Percentiles rank a stretch among this genome's conserved stretches.
Evolutionary conservation across 2,113 vertebrate genomes (phyloP).

Genomic region (Polypterus senegalus): DNA sequence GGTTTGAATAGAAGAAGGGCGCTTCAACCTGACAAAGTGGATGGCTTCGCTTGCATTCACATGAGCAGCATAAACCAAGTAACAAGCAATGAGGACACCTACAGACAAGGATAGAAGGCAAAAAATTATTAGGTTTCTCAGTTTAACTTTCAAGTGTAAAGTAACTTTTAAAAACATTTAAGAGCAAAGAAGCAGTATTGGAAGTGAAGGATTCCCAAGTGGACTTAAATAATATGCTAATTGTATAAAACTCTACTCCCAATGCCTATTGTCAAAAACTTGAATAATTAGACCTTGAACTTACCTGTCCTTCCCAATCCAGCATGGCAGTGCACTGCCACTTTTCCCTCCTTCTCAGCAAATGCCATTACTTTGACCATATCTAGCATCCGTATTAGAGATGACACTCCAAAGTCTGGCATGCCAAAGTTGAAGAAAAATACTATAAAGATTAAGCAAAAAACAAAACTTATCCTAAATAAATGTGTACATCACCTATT

Average conservation of each 20-base stretch:
- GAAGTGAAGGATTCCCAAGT: background rate
- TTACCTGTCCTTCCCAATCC: conserved; percentile 60
- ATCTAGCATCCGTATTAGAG: conserved; percentile 47
- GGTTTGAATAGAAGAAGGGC: conserved; percentile 61
- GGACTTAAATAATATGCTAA: no score
- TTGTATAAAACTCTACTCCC: no score
- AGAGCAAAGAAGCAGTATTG: background rate
- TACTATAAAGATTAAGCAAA: conserved; percentile 31
- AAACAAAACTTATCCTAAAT: no score
- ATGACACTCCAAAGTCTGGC: conserved; percentile 55
- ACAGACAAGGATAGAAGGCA: conserved; percentile 7
- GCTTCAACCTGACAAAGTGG: conserved; percentile 54
- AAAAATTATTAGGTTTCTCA: background rate
- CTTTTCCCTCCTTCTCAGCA: conserved; percentile 50
- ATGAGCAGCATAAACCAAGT: conserved; percentile 54
- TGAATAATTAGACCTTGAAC: background rate
- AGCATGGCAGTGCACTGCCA: conserved; percentile 64
- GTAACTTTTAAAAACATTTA: background rate
- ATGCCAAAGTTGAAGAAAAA: conserved; percentile 69
- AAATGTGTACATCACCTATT: no score
- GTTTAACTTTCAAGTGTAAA: no score
- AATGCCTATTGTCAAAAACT: no score
- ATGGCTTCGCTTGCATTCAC: conserved; percentile 55
- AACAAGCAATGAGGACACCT: conserved; percentile 67
- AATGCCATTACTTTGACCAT: conserved; percentile 61